These are phyloP conservation scores for Cyprinodon brontotheroides DNA, from an alignment of 2,113 vertebrate species.

Conservation along the genomic window DNA sequence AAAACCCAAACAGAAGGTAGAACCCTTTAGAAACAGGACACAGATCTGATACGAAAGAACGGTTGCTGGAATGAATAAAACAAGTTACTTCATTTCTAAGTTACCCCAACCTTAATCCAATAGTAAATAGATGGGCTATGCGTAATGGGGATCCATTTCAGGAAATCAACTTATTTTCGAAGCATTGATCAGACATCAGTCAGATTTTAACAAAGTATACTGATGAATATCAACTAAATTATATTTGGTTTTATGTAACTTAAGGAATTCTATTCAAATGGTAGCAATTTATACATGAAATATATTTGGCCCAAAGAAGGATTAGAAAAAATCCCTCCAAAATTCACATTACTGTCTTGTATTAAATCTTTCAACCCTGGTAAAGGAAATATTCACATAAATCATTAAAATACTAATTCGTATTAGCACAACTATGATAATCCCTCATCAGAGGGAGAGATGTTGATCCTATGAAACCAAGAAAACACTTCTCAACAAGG, in stretches of 20 bases:
- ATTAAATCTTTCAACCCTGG: background rate
- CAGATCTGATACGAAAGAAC: background rate
- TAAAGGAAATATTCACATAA: background rate
- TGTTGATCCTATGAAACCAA: background rate
- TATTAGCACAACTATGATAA: too few relatives aligned
- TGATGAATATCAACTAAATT: background rate
- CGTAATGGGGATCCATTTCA: background rate
- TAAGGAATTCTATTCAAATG: background rate
- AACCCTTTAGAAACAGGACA: background rate
- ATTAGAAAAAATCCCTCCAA: background rate
- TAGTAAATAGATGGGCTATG: background rate
- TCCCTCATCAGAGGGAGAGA: background rate
- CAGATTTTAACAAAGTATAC: background rate
- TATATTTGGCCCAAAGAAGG: background rate
- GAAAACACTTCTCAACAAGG: background rate
- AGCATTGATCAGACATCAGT: background rate
- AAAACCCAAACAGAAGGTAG: too few relatives aligned
- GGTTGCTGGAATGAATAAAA: background rate
- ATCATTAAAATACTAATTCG: background rate
- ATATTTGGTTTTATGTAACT: background rate
- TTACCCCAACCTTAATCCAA: background rate
- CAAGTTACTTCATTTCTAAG: background rate
- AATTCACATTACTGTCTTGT: background rate
- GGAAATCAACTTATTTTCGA: background rate
- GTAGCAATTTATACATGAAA: background rate